These are phyloP conservation scores for Triplophysa siluroides DNA, from an alignment of 2,113 vertebrate genomes.

Conservation along the genomic window DNA sequence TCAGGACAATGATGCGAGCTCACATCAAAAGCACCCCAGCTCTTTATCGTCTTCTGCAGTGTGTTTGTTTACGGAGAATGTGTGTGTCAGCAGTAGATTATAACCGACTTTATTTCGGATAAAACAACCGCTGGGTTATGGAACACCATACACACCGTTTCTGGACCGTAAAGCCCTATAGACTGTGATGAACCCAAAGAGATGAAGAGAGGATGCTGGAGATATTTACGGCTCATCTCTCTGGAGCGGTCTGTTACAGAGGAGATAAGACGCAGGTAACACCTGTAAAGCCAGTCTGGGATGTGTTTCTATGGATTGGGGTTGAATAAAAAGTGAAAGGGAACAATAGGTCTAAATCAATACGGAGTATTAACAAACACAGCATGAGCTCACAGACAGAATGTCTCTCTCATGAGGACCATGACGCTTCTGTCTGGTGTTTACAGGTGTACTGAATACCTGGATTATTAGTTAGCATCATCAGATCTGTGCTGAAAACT, in stretches of 20 bases:
- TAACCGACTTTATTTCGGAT: background rate
- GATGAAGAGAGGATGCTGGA: slow-evolving; percentile 4
- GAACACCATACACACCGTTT: background rate
- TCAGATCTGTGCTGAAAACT: no score
- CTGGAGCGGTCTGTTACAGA: slow-evolving; percentile 1
- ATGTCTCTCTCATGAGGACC: no score
- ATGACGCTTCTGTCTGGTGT: background rate
- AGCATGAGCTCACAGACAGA: background rate
- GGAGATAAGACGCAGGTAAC: slow-evolving; percentile 8
- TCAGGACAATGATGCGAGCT: slow-evolving; percentile 13
- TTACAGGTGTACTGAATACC: no score
- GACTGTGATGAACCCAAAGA: background rate
- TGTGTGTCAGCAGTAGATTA: slow-evolving; percentile 27
- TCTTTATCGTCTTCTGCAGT: background rate
- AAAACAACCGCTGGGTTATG: background rate
- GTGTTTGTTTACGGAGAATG: background rate
- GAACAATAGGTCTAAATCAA: slow-evolving; percentile 5
- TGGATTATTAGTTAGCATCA: no score
- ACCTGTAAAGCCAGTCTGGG: slow-evolving; percentile 10
- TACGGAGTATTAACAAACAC: background rate
- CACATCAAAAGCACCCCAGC: slow-evolving; percentile 6
- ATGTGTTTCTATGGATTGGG: background rate
- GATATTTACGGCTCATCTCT: slow-evolving; percentile 12
- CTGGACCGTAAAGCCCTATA: background rate
- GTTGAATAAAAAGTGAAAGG: background rate